Evolutionary conservation across 2,113 vertebrate species (phyloP).

Genomic region (Cettia cetti): DNA sequence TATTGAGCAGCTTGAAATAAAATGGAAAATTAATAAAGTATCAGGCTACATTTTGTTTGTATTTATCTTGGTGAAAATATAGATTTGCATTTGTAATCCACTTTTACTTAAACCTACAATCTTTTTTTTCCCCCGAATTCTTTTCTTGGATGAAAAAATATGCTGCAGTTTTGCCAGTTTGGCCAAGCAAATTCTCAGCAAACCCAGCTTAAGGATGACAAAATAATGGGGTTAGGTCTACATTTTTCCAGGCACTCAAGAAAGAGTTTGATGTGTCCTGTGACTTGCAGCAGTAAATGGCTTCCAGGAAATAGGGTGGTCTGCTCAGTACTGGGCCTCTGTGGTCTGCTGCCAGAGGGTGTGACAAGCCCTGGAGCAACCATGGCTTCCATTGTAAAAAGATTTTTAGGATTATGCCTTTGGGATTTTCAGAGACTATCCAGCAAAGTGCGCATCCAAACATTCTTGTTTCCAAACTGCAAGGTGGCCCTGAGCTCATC

Average conservation of each 20-base stretch:
- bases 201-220: background rate
- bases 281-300: background rate
- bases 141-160: background rate
- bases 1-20: background rate
- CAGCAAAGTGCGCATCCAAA: background rate
- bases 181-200: background rate
- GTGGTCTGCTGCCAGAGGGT: background rate
- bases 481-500: background rate
- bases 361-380: background rate
- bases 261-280: background rate
- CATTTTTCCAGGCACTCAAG: background rate
- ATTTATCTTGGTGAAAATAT: background rate
- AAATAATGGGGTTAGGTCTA: background rate
- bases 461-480: background rate
- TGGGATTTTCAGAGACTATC: background rate
- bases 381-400: conserved; percentile 24
- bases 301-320: conserved; percentile 48
- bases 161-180: background rate
- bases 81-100: background rate
- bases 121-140: background rate
- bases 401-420: background rate
- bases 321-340: background rate
- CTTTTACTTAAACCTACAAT: background rate
- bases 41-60: background rate
- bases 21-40: background rate